A percentile compares a stretch with the other conserved stretches of the same genome.
These are phyloP conservation scores for Himantopus leucocephalus DNA, from an alignment of 2,113 vertebrate genomes.

Conservation along the genomic window DNA sequence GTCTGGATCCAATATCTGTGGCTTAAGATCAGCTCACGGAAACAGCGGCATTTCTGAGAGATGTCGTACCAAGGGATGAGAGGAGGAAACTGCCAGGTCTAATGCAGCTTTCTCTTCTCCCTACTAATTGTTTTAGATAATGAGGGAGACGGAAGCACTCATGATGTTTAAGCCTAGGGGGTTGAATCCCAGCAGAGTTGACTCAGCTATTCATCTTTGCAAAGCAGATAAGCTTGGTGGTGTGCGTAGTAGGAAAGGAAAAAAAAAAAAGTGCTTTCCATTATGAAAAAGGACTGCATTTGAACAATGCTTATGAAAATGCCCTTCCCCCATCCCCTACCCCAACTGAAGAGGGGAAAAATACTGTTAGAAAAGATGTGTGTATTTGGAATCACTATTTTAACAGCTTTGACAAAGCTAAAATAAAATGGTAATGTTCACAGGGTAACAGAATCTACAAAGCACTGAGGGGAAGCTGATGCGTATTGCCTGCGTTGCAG, in stretches of 20 bases:
- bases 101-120: constrained; percentile 12
- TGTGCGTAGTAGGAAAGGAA: background rate
- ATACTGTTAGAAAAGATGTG: background rate
- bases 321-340: background rate
- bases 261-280: background rate
- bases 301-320: background rate
- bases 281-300: background rate
- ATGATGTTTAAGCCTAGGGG: background rate
- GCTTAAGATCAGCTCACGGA: background rate
- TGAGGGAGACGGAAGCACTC: constrained; percentile 17
- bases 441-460: background rate
- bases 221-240: background rate
- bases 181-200: constrained; percentile 12
- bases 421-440: background rate
- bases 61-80: background rate
- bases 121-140: constrained; percentile 39
- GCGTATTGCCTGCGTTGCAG: fast-evolving
- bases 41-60: background rate
- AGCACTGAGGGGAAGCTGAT: background rate
- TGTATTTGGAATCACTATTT: background rate
- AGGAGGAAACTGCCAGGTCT: constrained; percentile 7
- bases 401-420: background rate
- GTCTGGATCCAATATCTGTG: background rate
- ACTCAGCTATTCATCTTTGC: constrained; percentile 25
- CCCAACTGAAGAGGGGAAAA: background rate